Evolutionary conservation across 1,140 invertebrate species (phyloP).

Genomic region (Drosophila lini): DNA sequence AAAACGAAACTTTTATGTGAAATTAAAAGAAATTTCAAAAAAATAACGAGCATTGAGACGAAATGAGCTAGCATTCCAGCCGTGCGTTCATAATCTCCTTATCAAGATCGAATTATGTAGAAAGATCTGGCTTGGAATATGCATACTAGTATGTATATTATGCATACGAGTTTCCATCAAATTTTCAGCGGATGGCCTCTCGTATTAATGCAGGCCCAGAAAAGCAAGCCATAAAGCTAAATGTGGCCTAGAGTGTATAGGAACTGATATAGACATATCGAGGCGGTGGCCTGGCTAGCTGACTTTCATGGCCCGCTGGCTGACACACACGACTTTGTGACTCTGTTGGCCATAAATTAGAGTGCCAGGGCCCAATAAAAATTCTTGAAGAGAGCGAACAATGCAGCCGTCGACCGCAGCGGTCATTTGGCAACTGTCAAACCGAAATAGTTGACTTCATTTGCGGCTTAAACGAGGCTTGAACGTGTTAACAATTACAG

Average conservation of each 20-base stretch:
- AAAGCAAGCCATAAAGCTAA: conserved; percentile 31
- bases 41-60: conserved; percentile 1
- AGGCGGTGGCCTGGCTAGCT: conserved; percentile 45
- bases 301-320: conserved; percentile 47
- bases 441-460: conserved; percentile 55
- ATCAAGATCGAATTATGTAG: conserved; percentile 38
- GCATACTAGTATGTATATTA: conserved; percentile 21
- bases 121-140: conserved; percentile 11
- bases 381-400: conserved; percentile 56
- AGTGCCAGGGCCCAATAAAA: conserved; percentile 69
- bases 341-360: conserved; percentile 69
- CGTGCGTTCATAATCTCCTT: conserved; percentile 14
- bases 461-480: conserved; percentile 45
- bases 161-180: conserved; percentile 26
- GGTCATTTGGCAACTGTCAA: conserved; percentile 47
- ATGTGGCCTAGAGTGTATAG: conserved; percentile 9
- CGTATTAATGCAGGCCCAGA: conserved; percentile 23
- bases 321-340: conserved; percentile 57
- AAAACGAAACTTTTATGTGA: conserved; percentile 25
- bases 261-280: conserved; percentile 37
- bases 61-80: conserved; percentile 19
- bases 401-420: conserved; percentile 17
- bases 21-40: conserved; percentile 28
- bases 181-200: conserved; percentile 34
- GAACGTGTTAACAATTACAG: conserved; percentile 50